phyloP scores from a whole-genome alignment of 2,888 invertebrate species.

The Caradrina clavipalpis region DNA sequence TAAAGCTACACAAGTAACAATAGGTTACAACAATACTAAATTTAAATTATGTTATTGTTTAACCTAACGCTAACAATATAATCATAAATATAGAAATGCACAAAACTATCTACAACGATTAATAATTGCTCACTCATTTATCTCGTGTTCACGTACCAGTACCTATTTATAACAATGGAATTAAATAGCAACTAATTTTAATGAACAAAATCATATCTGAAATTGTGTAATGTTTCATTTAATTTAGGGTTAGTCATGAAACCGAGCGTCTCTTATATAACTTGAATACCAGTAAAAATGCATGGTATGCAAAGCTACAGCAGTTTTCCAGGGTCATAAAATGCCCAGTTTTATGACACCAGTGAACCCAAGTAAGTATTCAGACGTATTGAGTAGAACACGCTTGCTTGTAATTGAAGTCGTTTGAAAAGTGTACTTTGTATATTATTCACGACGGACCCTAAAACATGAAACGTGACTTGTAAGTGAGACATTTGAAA shows the following conservation, averaged over 20 bases:
- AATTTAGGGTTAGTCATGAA: slow-evolving; percentile 47
- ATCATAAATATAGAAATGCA: slow-evolving; percentile 43
- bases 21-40: slow-evolving; percentile 24
- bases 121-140: slow-evolving; percentile 20
- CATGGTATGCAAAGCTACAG: slow-evolving; percentile 63
- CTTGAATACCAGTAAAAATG: slow-evolving; percentile 57
- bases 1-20: slow-evolving; percentile 11
- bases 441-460: slow-evolving; percentile 42
- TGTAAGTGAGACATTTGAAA: slow-evolving; percentile 29
- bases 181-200: slow-evolving; percentile 44
- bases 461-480: slow-evolving; percentile 28
- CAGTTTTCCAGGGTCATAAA: slow-evolving; percentile 58
- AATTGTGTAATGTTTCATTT: slow-evolving; percentile 35
- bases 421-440: slow-evolving; percentile 50
- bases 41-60: slow-evolving; percentile 35
- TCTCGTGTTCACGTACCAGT: slow-evolving; percentile 9
- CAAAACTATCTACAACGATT: slow-evolving; percentile 9
- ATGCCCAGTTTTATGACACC: slow-evolving; percentile 59
- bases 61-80: slow-evolving; percentile 28
- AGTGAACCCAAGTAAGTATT: slow-evolving; percentile 48
- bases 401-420: slow-evolving; percentile 55
- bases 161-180: slow-evolving; percentile 36
- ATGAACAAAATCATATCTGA: slow-evolving; percentile 36
- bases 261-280: slow-evolving; percentile 33
- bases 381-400: slow-evolving; percentile 56